phyloP scores from a whole-genome alignment of 2,113 vertebrate species.

The Naja naja region DNA sequence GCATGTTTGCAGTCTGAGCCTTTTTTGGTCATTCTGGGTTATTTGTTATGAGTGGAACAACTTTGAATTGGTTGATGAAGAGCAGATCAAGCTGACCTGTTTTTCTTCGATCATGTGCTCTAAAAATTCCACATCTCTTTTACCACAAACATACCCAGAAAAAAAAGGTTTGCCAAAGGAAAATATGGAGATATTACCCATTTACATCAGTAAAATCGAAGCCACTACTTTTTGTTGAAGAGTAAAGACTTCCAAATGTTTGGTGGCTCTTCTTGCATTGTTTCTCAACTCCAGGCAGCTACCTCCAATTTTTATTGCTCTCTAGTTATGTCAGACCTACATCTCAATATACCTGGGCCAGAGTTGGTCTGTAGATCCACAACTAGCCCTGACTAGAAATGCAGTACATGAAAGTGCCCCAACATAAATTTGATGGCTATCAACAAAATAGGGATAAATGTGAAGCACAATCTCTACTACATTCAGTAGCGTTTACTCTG shows the following conservation, averaged over 20 bases:
- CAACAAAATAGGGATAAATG: neutral
- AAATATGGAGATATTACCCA: neutral
- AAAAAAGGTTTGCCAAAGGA: neutral
- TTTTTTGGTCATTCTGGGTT: constrained; percentile 20
- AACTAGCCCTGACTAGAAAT: neutral
- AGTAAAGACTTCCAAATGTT: neutral
- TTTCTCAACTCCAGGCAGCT: neutral
- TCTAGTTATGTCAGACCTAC: neutral
- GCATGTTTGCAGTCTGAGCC: neutral
- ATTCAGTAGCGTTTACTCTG: neutral
- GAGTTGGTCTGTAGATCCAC: neutral
- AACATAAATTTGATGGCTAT: neutral
- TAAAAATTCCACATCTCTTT: neutral
- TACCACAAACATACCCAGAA: neutral
- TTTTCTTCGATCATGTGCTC: neutral
- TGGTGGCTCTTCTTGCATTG: neutral
- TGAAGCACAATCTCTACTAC: neutral
- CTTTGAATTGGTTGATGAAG: neutral
- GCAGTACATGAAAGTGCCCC: too few species aligned
- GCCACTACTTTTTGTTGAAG: neutral
- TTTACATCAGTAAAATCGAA: neutral
- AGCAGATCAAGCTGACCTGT: neutral
- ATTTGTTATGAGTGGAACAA: neutral
- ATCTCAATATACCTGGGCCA: neutral
- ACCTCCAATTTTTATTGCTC: neutral